Conservation (phyloP, 2,797 vertebrate genomes). For the Amphiprion clarkii region DNA sequence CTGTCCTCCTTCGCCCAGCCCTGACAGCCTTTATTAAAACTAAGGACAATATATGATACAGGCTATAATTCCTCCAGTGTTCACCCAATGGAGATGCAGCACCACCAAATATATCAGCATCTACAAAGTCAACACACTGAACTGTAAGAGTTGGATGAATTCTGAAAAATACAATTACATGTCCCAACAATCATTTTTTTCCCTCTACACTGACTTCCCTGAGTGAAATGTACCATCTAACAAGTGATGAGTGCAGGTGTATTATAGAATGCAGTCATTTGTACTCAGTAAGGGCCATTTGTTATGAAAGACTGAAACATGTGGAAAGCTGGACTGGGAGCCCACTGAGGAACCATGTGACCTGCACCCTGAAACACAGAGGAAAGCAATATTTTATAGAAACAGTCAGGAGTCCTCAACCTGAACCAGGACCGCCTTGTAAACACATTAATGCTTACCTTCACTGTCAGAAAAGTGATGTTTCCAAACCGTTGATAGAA, state of each 20-base stretch:
- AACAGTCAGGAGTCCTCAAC: background rate
- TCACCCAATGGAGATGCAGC: background rate
- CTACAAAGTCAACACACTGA: background rate
- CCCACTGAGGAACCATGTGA: slow-evolving; percentile 90
- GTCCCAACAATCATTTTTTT: slow-evolving; percentile 16
- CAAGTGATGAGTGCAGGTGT: slow-evolving; percentile 28
- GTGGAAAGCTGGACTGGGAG: slow-evolving; percentile 83
- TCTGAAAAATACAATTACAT: background rate
- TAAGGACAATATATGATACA: too few species aligned
- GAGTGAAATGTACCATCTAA: slow-evolving; percentile 41
- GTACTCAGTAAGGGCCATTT: slow-evolving; percentile 74
- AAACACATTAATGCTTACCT: slow-evolving; percentile 70
- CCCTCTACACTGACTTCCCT: slow-evolving; percentile 53
- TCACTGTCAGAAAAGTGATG: slow-evolving; percentile 86
- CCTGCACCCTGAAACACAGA: slow-evolving; percentile 83
- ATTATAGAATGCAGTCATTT: background rate
- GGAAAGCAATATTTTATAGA: background rate
- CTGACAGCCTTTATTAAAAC: background rate
- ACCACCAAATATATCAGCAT: background rate
- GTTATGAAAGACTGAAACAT: slow-evolving; percentile 86
- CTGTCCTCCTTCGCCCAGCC: background rate
- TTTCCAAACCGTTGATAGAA: slow-evolving; percentile 85
- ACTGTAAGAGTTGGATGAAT: background rate
- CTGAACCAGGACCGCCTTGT: background rate
- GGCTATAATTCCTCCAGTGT: too few species aligned